Evolutionary conservation across 2,797 vertebrate genomes (phyloP), one percentile per base, ranked within the genome.

Genomic region (Chrysocyon brachyurus): DNA sequence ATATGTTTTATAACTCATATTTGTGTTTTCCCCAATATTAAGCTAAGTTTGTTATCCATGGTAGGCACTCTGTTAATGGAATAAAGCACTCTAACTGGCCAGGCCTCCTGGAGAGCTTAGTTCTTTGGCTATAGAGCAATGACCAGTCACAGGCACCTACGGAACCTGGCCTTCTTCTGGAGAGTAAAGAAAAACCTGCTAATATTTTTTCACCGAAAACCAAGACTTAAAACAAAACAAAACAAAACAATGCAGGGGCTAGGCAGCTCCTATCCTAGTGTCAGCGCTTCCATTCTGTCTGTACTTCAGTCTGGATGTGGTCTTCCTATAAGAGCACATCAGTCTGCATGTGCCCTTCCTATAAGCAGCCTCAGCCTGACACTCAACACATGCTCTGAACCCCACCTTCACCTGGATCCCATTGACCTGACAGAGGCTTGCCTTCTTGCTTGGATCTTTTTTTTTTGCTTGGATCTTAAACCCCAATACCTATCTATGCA

Each of bases 111-210:
- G 33, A 88, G 21, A 7, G 11, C 33, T 89, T 57, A 57, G 21
- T 28, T 77, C 70, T 57, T 91, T 64, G n/a, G 40, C 33, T 64
- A 56, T 0, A n/a, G 28, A 85, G 63, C 24, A 75, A 91, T 8
- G 16, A 40, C 36, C 26, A 72, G 90, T 77, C 63, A 83, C 33
- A 64, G n/a, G n/a, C 40, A 73, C 83, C 40, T 36, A 26, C 0
- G 40, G 56, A 66, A 82, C 28, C 73, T 64, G 86, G 31, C 72
- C 46, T 87, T 12, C 19, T 40, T 63, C 52, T 12, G 14, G 57
- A 87, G 64, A 95, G 73, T 61, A 70, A 52, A 79, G 75, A 81
- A 63, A 75, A 92, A 54, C 7, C 46, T 95, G 28, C 36, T 64
- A 63, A 31, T 68, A 61, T 7, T 77, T 82, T 72, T 36, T 86